phyloP scores from a whole-genome alignment of 2,888 invertebrate species.

The Tuta absoluta region DNA sequence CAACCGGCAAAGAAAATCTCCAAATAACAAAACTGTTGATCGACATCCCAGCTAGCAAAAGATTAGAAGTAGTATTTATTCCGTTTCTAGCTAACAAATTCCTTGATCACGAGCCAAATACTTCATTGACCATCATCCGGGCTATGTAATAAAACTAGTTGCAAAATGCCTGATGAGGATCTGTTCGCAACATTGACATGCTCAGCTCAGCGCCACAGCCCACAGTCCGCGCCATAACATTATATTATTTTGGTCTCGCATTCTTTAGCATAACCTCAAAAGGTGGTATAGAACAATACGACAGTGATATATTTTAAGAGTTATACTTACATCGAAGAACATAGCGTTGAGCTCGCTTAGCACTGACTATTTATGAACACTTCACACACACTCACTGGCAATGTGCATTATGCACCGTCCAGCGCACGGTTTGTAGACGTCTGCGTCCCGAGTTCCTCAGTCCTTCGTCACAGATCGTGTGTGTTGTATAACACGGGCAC shows the following conservation, averaged over 20 bases:
- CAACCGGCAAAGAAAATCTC: not conserved
- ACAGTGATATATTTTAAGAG: conserved; percentile 45
- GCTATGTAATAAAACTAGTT: conserved; percentile 45
- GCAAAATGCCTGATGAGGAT: conserved; percentile 34
- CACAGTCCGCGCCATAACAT: conserved; percentile 35
- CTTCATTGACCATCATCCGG: conserved; percentile 42
- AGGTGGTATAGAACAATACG: conserved; percentile 39
- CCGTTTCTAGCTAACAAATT: conserved; percentile 36
- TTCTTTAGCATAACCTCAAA: conserved; percentile 75
- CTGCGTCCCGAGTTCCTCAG: conserved; percentile 53
- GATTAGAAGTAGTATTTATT: conserved; percentile 7
- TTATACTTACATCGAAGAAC: conserved; percentile 68
- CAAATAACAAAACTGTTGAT: not conserved
- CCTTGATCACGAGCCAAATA: conserved; percentile 52
- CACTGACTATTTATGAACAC: conserved; percentile 76
- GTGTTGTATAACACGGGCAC: conserved; percentile 62
- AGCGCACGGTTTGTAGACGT: conserved; percentile 55
- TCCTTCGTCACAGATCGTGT: conserved; percentile 57
- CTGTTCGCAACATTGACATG: conserved; percentile 29
- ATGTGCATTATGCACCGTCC: conserved; percentile 70
- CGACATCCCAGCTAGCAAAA: not conserved
- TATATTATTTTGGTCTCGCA: conserved; percentile 52
- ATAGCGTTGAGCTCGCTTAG: conserved; percentile 68
- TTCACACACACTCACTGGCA: conserved; percentile 64
- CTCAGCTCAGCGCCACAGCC: not conserved